Evolutionary conservation across 64 coral and sea anemone species (phyloP).

Genomic region (Montipora efflorescens): DNA sequence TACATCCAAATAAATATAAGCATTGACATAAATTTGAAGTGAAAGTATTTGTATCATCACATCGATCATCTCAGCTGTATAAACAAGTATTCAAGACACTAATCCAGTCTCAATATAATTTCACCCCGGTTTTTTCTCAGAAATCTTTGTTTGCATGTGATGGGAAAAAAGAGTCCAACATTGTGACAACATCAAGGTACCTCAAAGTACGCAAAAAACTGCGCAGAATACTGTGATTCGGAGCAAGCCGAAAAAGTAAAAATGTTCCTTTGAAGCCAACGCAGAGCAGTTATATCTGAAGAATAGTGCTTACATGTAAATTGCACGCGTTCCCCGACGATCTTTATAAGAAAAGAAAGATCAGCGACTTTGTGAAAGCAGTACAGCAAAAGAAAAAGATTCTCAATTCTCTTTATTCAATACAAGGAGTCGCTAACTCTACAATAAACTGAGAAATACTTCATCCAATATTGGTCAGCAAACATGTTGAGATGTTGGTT

Average conservation of each 20-base stretch:
- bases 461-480: conserved; percentile 22
- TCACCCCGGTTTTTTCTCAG: not conserved
- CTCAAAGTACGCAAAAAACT: conserved; percentile 12
- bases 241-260: not conserved
- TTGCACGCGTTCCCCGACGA: not conserved
- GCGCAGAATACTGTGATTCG: not conserved
- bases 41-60: not conserved
- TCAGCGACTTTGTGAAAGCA: not conserved
- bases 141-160: not conserved
- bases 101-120: not conserved
- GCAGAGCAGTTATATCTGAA: not conserved
- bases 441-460: not conserved
- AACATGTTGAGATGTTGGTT: conserved; percentile 1
- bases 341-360: not conserved
- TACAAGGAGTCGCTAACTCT: not conserved
- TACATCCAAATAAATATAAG: not conserved
- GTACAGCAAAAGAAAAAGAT: not conserved
- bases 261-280: conserved; percentile 2
- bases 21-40: not conserved
- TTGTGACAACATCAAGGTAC: not conserved
- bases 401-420: not conserved
- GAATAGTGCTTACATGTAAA: not conserved
- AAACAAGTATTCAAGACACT: conserved; percentile 3
- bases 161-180: not conserved
- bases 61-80: not conserved